Evolutionary conservation across 2,113 vertebrate genomes (phyloP), one percentile per base, ranked within the genome.

Genomic region (Pholis gunnellus): DNA sequence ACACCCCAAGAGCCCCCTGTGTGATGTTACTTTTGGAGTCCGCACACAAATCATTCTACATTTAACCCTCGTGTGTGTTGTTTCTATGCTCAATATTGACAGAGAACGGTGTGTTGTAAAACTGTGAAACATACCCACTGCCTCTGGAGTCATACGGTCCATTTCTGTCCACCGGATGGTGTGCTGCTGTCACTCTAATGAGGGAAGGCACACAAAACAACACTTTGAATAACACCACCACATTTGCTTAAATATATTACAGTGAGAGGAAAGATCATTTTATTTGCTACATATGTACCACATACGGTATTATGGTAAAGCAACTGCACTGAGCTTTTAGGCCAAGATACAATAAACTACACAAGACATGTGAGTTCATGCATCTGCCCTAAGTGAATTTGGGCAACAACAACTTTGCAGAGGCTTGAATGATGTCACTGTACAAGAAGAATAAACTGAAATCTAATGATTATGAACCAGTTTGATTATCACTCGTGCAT

Each of bases 91-190:
- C 52, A 52, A 61, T 6, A 27, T 1, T 75, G 6, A 18, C 31
- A n/a, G 5, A 36, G 6, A 34, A 29, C 1, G 27, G 5, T 78
- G n/a, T 25, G 57, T 48, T 38, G 66, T 68, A 17, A 75, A 63
- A 70, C 34, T 50, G 65, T 67, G 20, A 60, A 70, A 92, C 93
- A 42, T 64, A 94, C 93, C 91, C 20, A 0, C 61, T 77, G 84
- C 15, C 17, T 84, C 54, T 31, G 22, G 38, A 80, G 64, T n/a
- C 3, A 13, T 65, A 31, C 5, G 17, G 72, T 31, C 83, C 93
- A 91, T 94, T 69, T 87, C 68, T 65, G 64, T 70, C 44, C 72
- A 31, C 42, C 44, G 66, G 52, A 75, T 54, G 74, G 48, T 42
- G 1, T 42, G 40, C 56, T 27, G 59, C 34, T 50, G 27, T 86